Evolutionary conservation across 2,888 invertebrate genomes (phyloP).

Genomic region (Agrenia bidenticulata): DNA sequence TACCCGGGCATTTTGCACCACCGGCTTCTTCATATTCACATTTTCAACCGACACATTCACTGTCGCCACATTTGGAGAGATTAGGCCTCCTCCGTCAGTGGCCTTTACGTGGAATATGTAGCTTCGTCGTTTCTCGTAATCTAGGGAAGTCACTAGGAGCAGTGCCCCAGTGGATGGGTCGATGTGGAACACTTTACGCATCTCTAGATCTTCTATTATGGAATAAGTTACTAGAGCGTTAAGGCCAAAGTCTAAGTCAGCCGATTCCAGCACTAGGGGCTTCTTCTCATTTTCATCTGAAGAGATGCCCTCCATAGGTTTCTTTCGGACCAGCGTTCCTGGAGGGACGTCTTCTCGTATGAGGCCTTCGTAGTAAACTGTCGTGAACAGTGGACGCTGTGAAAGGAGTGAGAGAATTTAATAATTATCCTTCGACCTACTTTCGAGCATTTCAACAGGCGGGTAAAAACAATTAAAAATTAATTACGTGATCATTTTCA

Average conservation of each 20-base stretch:
- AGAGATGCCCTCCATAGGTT: conserved; percentile 54
- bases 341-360: conserved; percentile 73
- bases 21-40: conserved; percentile 48
- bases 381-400: conserved; percentile 39
- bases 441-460: too few relatives aligned
- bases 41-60: conserved; percentile 71
- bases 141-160: conserved; percentile 71
- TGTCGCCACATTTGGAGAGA: conserved; percentile 74
- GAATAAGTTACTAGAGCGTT: conserved; percentile 83
- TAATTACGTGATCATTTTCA: conserved; percentile 45
- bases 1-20: conserved; percentile 43
- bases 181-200: conserved; percentile 77
- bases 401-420: too few relatives aligned
- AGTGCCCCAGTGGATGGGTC: conserved; percentile 87
- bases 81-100: conserved; percentile 76
- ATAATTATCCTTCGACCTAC: too few relatives aligned
- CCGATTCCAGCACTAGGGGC: conserved; percentile 81
- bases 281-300: conserved; percentile 30
- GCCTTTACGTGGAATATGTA: conserved; percentile 73
- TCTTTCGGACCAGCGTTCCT: conserved; percentile 66
- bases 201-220: conserved; percentile 72
- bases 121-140: conserved; percentile 70
- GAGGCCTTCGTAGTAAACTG: conserved; percentile 65
- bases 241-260: conserved; percentile 81
- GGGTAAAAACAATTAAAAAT: too few relatives aligned